Percentiles rank a stretch among this genome's conserved stretches.
Conservation (phyloP, 2,113 vertebrate genomes). For the Fregata magnificens region DNA sequence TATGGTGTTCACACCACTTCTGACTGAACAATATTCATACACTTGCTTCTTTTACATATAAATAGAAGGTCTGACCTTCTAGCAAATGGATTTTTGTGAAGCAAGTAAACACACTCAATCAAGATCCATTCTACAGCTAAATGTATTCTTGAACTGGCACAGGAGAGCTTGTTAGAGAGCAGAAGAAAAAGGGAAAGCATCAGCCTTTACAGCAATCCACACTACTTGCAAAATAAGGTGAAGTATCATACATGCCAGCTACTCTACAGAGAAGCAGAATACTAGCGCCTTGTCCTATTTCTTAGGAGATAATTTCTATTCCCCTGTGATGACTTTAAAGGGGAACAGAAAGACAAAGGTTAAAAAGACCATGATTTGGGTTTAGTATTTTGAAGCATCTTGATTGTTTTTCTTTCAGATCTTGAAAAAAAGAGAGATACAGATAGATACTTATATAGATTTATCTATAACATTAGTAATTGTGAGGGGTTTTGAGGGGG, state of each 20-base stretch:
- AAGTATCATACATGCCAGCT: not conserved
- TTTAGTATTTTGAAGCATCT: not conserved
- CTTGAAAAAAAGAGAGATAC: not conserved
- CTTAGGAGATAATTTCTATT: not conserved
- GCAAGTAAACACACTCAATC: conserved; percentile 55
- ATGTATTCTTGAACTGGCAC: conserved; percentile 2
- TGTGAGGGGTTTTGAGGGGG: accelerated
- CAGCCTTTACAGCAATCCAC: not conserved
- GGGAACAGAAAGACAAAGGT: not conserved
- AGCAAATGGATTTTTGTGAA: conserved; percentile 53
- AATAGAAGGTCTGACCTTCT: conserved; percentile 56
- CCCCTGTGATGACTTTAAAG: not conserved
- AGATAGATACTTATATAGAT: not conserved
- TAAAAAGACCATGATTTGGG: not conserved
- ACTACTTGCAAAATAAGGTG: not conserved
- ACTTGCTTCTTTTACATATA: conserved; percentile 62
- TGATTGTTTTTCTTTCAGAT: not conserved
- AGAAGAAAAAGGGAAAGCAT: not conserved
- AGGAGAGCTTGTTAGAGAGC: not conserved
- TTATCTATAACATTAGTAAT: not conserved
- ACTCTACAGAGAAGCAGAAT: not conserved
- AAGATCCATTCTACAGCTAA: conserved; percentile 12
- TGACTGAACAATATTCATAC: conserved; percentile 44
- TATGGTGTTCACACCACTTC: conserved; percentile 19
- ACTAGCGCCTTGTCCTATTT: not conserved